Conservation (phyloP, 1,140 invertebrate species). For the Drosophila kikkawai region DNA sequence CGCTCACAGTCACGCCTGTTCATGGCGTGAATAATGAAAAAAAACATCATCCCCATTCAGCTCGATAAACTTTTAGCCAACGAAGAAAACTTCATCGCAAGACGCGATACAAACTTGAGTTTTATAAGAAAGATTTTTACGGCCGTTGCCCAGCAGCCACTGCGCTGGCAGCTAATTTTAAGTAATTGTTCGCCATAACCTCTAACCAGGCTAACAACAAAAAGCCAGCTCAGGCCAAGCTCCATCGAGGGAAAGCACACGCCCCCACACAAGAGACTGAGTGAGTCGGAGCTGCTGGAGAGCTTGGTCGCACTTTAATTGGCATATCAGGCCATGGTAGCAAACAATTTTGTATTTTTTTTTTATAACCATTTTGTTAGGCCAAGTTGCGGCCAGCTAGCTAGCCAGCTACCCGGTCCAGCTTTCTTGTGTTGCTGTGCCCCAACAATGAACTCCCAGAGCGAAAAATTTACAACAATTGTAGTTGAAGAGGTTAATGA, state of each 20-base stretch:
- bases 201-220: slow-evolving; percentile 54
- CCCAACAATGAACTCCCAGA: slow-evolving; percentile 63
- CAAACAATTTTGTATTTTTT: slow-evolving; percentile 60
- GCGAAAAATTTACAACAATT: slow-evolving; percentile 78
- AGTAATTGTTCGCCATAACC: slow-evolving; percentile 73
- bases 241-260: slow-evolving; percentile 54
- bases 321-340: slow-evolving; percentile 76
- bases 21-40: slow-evolving; percentile 14
- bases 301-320: slow-evolving; percentile 78
- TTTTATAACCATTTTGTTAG: slow-evolving; percentile 75
- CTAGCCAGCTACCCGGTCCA: slow-evolving; percentile 19
- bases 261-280: slow-evolving; percentile 54
- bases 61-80: slow-evolving; percentile 43
- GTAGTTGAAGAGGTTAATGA: slow-evolving; percentile 78
- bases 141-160: slow-evolving; percentile 26
- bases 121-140: slow-evolving; percentile 48
- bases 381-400: slow-evolving; percentile 58
- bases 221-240: slow-evolving; percentile 14
- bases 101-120: slow-evolving; percentile 33
- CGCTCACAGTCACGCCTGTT: slow-evolving; percentile 9
- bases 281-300: background rate
- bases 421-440: slow-evolving; percentile 43
- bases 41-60: slow-evolving; percentile 37
- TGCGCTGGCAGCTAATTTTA: slow-evolving; percentile 72
- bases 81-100: slow-evolving; percentile 27